These are phyloP conservation scores for Chrosomus eos DNA, from an alignment of 2,797 vertebrate genomes.

Conservation along the genomic window DNA sequence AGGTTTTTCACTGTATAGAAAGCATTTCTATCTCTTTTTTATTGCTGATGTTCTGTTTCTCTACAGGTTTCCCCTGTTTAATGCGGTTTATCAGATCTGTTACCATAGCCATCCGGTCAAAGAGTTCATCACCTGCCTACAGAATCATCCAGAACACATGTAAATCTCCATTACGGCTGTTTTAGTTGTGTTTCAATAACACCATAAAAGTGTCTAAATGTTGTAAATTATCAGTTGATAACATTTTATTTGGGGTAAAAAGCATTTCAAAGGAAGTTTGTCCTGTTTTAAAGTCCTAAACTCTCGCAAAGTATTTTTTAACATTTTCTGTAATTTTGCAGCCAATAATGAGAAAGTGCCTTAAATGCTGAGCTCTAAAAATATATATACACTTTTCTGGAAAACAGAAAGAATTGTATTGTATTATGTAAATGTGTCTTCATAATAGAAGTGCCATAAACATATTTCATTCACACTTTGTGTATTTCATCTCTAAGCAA, in stretches of 20 bases:
- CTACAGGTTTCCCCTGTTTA: slow-evolving; percentile 93
- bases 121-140: slow-evolving; percentile 90
- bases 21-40: background rate
- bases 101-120: slow-evolving; percentile 85
- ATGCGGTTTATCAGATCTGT: slow-evolving; percentile 90
- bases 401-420: slow-evolving; percentile 5
- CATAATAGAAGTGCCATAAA: background rate
- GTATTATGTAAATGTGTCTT: background rate
- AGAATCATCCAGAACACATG: slow-evolving; percentile 94
- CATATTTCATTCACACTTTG: background rate
- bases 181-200: background rate
- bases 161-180: slow-evolving; percentile 56
- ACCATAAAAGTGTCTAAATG: background rate
- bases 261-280: background rate
- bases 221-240: background rate
- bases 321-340: background rate
- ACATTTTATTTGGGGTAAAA: background rate
- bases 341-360: slow-evolving; percentile 60
- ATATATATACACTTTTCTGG: background rate
- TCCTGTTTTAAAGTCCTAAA: background rate
- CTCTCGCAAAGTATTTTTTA: background rate
- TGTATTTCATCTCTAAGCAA: background rate
- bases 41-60: background rate
- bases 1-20: background rate
- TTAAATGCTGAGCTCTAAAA: slow-evolving; percentile 50